A percentile compares a stretch with the other conserved stretches of the same genome.
Evolutionary conservation across 1,140 invertebrate genomes (phyloP).

Genomic region (Cyphomyrmex costatus): DNA sequence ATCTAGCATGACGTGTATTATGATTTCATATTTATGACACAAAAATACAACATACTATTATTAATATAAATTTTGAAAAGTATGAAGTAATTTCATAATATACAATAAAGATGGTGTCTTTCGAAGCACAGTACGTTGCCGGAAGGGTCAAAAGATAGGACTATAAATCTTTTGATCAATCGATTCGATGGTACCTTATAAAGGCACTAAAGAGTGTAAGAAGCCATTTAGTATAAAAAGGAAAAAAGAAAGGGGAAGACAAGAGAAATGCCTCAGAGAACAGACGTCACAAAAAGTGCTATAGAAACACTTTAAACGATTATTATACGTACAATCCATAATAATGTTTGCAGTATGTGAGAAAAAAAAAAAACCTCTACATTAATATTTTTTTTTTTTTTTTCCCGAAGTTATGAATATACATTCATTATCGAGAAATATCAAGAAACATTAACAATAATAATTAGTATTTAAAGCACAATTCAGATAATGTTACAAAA

Average conservation of each 20-base stretch:
- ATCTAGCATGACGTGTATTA: not conserved
- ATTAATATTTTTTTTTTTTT: constrained; percentile 8
- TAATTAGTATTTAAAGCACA: not conserved
- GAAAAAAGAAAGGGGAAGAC: not conserved
- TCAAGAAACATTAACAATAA: not conserved
- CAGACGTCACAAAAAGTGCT: constrained; percentile 27
- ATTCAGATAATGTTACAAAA: not conserved
- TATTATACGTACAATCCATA: constrained; percentile 13
- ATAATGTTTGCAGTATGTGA: too few relatives aligned
- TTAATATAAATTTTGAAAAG: not conserved
- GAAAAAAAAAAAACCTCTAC: not conserved
- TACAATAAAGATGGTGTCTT: not conserved
- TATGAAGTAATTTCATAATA: not conserved
- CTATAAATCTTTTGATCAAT: constrained; percentile 59
- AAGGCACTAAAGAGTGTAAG: not conserved
- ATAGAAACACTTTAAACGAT: not conserved
- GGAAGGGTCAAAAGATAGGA: constrained; percentile 52
- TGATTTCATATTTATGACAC: not conserved
- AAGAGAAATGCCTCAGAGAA: constrained; percentile 1
- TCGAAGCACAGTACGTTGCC: not conserved
- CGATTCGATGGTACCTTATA: constrained; percentile 33
- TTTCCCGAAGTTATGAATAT: not conserved
- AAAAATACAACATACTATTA: not conserved
- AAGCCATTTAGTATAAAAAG: constrained; percentile 5
- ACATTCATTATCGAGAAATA: not conserved